Evolutionary conservation across 2,113 vertebrate species (phyloP).

Genomic region (Microcebus griseorufus): DNA sequence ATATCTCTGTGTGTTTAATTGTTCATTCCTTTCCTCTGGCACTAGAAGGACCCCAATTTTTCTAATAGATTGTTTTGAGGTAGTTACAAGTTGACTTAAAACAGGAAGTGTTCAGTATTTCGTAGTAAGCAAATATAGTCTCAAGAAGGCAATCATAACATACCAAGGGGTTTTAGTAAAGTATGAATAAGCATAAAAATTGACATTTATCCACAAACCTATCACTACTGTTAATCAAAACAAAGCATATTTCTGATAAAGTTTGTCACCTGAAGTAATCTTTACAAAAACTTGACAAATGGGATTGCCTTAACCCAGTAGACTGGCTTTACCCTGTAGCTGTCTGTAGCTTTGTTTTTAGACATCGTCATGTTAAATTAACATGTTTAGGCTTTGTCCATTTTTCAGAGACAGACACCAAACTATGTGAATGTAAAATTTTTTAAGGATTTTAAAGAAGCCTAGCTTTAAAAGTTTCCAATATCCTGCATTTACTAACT

Average conservation of each 20-base stretch:
- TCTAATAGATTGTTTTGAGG: background rate
- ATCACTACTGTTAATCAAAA: background rate
- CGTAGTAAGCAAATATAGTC: background rate
- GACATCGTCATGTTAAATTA: background rate
- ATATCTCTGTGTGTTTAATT: background rate
- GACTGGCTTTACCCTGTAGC: background rate
- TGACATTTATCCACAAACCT: conserved; percentile 51
- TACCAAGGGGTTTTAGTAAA: background rate
- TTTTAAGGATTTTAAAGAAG: conserved; percentile 47
- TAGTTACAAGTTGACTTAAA: conserved; percentile 25
- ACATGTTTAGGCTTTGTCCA: background rate
- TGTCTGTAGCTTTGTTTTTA: background rate
- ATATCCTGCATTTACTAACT: background rate
- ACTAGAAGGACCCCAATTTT: conserved; percentile 1
- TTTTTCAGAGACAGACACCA: background rate
- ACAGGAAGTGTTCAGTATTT: conserved; percentile 35
- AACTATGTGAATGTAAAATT: background rate
- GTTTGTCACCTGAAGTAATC: background rate
- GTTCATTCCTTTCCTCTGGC: background rate
- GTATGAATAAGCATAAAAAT: background rate
- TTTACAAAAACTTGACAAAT: conserved; percentile 41
- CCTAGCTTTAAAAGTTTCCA: background rate
- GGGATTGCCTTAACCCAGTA: background rate
- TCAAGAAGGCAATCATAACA: conserved; percentile 46
- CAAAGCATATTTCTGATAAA: background rate